phyloP scores from a whole-genome alignment of 2,888 invertebrate genomes.

The Cantharis lateralis region DNA sequence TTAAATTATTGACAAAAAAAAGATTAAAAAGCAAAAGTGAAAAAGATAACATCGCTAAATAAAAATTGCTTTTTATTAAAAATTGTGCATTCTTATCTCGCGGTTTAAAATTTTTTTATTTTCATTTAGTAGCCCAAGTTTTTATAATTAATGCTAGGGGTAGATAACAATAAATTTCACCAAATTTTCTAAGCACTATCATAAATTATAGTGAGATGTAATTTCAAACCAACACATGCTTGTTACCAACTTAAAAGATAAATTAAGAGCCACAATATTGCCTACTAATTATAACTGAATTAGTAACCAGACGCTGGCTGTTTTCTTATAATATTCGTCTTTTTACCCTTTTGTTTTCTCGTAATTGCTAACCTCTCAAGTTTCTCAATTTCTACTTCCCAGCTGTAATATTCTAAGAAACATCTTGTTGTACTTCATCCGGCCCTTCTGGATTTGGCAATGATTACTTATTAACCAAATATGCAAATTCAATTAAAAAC shows the following conservation, averaged over 20 bases:
- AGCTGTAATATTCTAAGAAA: neutral
- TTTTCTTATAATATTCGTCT: slow-evolving; percentile 12
- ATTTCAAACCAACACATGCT: slow-evolving; percentile 39
- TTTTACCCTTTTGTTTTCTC: neutral
- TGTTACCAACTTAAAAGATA: slow-evolving; percentile 36
- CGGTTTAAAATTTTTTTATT: neutral
- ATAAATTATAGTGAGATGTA: slow-evolving; percentile 37
- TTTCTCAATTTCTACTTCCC: neutral
- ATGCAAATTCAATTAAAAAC: too few species aligned
- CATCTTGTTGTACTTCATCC: too few species aligned
- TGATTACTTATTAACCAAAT: too few species aligned
- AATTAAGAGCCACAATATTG: slow-evolving; percentile 42
- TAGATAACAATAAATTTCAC: slow-evolving; percentile 25
- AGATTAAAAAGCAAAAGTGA: neutral
- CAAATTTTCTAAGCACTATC: slow-evolving; percentile 15
- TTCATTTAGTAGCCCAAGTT: neutral
- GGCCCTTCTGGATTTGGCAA: too few species aligned
- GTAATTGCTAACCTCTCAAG: neutral
- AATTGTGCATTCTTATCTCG: neutral
- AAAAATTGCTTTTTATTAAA: neutral
- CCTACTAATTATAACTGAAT: slow-evolving; percentile 43
- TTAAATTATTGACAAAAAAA: neutral
- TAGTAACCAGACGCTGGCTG: slow-evolving; percentile 35
- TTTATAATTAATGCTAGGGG: slow-evolving; percentile 25
- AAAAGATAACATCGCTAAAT: neutral